Evolutionary conservation across 2,113 vertebrate species (phyloP).

Genomic region (Entomyzon cyanotis): DNA sequence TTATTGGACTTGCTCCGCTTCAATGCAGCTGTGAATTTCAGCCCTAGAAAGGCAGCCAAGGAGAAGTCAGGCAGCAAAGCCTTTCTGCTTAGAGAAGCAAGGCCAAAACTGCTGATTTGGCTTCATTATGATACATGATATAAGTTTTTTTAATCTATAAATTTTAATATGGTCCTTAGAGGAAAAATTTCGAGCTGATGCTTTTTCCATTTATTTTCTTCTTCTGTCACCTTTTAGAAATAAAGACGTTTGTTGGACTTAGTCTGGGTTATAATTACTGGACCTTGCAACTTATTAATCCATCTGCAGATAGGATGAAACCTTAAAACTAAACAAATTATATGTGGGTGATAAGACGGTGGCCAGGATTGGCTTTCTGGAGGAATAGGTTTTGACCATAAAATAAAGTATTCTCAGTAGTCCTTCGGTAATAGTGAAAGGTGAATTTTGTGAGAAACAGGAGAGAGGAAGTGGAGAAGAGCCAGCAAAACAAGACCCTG

Average conservation of each 20-base stretch:
- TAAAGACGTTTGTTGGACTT: not conserved
- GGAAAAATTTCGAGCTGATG: constrained; percentile 22
- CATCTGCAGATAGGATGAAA: not conserved
- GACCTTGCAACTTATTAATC: constrained; percentile 30
- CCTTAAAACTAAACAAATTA: not conserved
- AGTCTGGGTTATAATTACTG: not conserved
- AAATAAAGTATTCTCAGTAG: not conserved
- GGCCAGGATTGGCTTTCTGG: not conserved
- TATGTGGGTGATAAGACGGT: not conserved
- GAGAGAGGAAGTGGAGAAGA: not conserved
- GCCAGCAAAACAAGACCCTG: not conserved
- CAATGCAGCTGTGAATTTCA: constrained; percentile 72
- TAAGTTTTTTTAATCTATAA: constrained; percentile 57
- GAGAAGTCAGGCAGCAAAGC: constrained; percentile 59
- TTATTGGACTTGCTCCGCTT: constrained; percentile 57
- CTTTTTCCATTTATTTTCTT: constrained; percentile 48
- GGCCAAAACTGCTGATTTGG: constrained; percentile 71
- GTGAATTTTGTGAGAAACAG: not conserved
- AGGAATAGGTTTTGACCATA: not conserved
- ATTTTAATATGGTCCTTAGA: constrained; percentile 58
- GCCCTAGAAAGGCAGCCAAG: constrained; percentile 62
- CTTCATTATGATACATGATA: constrained; percentile 53
- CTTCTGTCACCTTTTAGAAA: not conserved
- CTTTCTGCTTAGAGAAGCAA: constrained; percentile 50
- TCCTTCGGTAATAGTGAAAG: not conserved